Evolutionary conservation across 2,113 vertebrate genomes (phyloP).

Genomic region (Eubucco bourcierii): DNA sequence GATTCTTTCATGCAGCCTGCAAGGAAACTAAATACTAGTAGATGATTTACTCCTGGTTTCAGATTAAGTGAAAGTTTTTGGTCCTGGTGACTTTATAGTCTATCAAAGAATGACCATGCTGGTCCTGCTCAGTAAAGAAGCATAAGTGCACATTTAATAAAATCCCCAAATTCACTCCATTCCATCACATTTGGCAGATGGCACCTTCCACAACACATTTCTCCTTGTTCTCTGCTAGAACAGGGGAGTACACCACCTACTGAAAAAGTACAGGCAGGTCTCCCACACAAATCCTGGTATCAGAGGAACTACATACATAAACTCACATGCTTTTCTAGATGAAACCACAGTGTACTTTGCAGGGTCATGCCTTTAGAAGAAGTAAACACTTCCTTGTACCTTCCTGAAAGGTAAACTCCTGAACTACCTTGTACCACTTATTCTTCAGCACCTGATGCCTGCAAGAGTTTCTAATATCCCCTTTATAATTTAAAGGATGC

Average conservation of each 20-base stretch:
- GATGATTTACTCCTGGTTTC: not conserved
- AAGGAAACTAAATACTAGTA: not conserved
- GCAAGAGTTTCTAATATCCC: not conserved
- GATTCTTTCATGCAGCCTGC: not conserved
- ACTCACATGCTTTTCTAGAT: not conserved
- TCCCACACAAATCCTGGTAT: constrained; percentile 35
- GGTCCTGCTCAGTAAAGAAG: not conserved
- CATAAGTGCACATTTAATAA: not conserved
- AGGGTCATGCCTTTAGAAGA: not conserved
- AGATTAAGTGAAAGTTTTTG: not conserved
- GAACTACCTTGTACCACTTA: not conserved
- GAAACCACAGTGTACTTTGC: not conserved
- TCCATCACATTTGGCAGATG: constrained; percentile 32
- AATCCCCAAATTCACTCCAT: not conserved
- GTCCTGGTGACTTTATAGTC: not conserved
- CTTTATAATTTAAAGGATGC: not conserved
- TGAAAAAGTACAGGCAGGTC: constrained; percentile 54
- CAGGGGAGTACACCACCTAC: constrained; percentile 49
- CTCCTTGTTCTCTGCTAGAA: constrained; percentile 29
- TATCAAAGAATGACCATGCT: not conserved
- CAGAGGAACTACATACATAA: not conserved
- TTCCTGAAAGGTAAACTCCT: not conserved
- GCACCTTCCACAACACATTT: constrained; percentile 41
- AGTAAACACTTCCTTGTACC: not conserved
- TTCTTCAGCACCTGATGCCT: not conserved